Percentiles rank a stretch among this genome's conserved stretches.
These are phyloP conservation scores for Pogonocichla stellata DNA, from an alignment of 2,113 vertebrate genomes.

Conservation along the genomic window DNA sequence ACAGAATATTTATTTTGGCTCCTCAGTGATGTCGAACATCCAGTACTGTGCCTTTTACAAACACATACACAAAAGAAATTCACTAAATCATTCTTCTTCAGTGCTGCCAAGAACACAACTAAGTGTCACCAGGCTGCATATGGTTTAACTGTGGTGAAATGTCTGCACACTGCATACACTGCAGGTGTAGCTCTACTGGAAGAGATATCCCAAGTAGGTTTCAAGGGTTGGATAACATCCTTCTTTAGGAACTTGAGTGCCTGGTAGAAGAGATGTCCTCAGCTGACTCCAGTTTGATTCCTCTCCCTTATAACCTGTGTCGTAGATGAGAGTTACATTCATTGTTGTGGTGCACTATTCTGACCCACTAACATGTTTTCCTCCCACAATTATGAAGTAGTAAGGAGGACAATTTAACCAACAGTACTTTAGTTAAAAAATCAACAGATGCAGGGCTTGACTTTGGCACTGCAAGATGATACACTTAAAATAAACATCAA, in stretches of 20 bases:
- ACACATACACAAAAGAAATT: not conserved
- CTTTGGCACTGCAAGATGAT: not conserved
- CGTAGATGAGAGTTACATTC: not conserved
- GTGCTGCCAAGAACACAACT: not conserved
- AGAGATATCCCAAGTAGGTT: not conserved
- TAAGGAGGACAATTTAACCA: not conserved
- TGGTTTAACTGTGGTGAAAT: not conserved
- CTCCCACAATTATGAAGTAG: not conserved
- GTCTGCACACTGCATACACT: not conserved
- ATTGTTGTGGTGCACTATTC: not conserved
- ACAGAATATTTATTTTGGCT: conserved; percentile 19
- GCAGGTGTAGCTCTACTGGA: not conserved
- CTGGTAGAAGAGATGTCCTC: not conserved
- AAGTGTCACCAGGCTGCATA: not conserved
- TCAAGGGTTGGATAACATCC: not conserved
- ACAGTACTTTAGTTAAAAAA: not conserved
- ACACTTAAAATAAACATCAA: not conserved
- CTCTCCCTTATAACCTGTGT: not conserved
- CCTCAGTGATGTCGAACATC: not conserved
- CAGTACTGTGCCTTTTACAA: conserved; percentile 15
- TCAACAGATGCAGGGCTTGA: not conserved
- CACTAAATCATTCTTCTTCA: not conserved
- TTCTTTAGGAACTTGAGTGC: not conserved
- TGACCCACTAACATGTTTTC: not conserved
- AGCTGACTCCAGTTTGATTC: not conserved